These are phyloP conservation scores for Planiliza haematocheilus DNA, from an alignment of 2,113 vertebrate species.

Conservation along the genomic window DNA sequence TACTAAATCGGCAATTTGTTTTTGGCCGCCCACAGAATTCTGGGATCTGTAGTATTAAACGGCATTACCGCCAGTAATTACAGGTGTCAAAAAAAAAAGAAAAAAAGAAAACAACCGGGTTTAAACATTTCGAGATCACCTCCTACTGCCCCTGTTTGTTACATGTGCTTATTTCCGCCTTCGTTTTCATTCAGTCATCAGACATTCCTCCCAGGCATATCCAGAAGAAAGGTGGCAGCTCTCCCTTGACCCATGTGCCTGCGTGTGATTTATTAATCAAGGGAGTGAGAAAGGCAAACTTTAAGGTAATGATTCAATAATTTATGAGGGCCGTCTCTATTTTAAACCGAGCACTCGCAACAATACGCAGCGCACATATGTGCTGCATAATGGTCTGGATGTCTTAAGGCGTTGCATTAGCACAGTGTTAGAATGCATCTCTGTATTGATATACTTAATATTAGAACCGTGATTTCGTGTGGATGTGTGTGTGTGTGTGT, in stretches of 20 bases:
- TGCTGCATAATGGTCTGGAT: not conserved
- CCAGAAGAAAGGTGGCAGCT: conserved; percentile 4
- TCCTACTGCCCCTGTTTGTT: not conserved
- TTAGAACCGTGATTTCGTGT: not conserved
- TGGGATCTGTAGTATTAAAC: too few species aligned
- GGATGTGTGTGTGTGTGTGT: not conserved
- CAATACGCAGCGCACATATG: not conserved
- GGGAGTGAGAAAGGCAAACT: not conserved
- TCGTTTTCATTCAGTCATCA: not conserved
- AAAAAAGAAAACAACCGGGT: not conserved
- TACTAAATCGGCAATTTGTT: too few species aligned
- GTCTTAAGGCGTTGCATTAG: too few species aligned
- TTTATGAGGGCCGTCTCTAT: not conserved
- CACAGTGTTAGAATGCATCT: too few species aligned
- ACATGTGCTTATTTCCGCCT: not conserved
- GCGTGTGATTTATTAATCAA: conserved; percentile 1
- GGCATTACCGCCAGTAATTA: too few species aligned
- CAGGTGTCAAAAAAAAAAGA: not conserved
- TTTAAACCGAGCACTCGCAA: not conserved
- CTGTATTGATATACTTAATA: not conserved
- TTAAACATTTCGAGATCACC: too few species aligned
- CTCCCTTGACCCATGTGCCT: not conserved
- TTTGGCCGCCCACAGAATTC: too few species aligned
- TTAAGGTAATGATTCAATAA: conserved; percentile 3
- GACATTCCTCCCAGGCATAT: not conserved